Evolutionary conservation across 2,888 invertebrate species (phyloP), one percentile per base, ranked within the genome.

Genomic region (Troilus luridus): DNA sequence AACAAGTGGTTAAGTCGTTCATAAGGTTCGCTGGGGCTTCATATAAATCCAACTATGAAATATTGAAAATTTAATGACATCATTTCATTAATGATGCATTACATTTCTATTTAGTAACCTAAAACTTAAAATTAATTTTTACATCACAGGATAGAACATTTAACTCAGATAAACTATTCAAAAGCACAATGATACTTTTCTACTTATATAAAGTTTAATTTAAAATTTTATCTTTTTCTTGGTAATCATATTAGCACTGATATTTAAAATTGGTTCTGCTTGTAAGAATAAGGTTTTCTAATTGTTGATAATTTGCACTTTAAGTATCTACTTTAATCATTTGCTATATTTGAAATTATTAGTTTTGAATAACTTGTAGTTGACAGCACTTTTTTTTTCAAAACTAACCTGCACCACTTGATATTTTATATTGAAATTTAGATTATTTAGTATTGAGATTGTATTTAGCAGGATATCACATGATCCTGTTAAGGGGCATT

Each of bases 301-400:
- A 77, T 41, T 41, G 17, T 41, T 41, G 17, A 41, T 41, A 41
- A 0, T 41, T 27, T 77, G 72, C 72, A 41, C 72, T 77, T 19
- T 41, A 77, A 67, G 14, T 41, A 77, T 41, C 41, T 77, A 27
- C 9, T 77, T 77, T 77, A 77, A 17, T 17, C 7, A 77, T 41
- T 77, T 77, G 72, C 27, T 41, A 9, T 77, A 41, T 77, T 41
- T 7, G 0, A 77, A 27, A 41, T 77, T 77, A 77, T 77, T 41
- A 77, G 27, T 41, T 17, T 77, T 77, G 72, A 77, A 88, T 85
- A 41, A 77, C 58, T 91, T 85, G 85, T 89, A 88, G 62, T 60
- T 67, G 54, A 54, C 59, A 59, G 60, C 24, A 24, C 67, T 27
- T 60, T 77, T 81, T 56, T n/a, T 85, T 85, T 58, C n/a, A 21